These are phyloP conservation scores for Dolomedes plantarius DNA, from an alignment of 2,888 invertebrate genomes.

Conservation along the genomic window DNA sequence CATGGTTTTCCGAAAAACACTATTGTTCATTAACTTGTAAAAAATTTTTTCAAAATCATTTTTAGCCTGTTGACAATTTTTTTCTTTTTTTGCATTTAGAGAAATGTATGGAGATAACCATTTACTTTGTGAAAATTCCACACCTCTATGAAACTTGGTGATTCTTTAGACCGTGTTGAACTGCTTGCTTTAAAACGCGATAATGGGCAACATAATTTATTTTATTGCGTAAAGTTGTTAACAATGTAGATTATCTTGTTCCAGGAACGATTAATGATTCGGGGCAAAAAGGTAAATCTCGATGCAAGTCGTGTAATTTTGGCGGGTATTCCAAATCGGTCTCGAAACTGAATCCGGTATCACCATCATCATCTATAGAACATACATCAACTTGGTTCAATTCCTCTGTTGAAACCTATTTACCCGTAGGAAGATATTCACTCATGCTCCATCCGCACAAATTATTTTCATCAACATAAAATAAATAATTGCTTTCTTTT, in stretches of 20 bases:
- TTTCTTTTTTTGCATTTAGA: slow-evolving; percentile 57
- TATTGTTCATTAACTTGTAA: slow-evolving; percentile 76
- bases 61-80: slow-evolving; percentile 69
- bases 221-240: background rate
- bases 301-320: slow-evolving; percentile 16
- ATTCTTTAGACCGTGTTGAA: slow-evolving; percentile 72
- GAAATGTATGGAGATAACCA: slow-evolving; percentile 60
- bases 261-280: background rate
- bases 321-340: slow-evolving; percentile 13
- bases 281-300: slow-evolving; percentile 15
- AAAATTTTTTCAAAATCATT: slow-evolving; percentile 76
- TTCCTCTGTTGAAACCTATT: background rate
- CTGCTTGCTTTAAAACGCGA: background rate
- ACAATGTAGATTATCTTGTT: slow-evolving; percentile 9
- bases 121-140: slow-evolving; percentile 38
- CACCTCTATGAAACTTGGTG: slow-evolving; percentile 72
- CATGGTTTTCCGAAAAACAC: slow-evolving; percentile 76
- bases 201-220: slow-evolving; percentile 7
- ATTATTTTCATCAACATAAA: slow-evolving; percentile 74
- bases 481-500: slow-evolving; percentile 71
- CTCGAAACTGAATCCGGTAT: slow-evolving; percentile 13
- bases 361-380: background rate
- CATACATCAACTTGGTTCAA: background rate
- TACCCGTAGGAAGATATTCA: background rate
- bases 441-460: slow-evolving; percentile 61